Conservation (phyloP, 2,113 vertebrate genomes). For the Rhipidura dahli region DNA sequence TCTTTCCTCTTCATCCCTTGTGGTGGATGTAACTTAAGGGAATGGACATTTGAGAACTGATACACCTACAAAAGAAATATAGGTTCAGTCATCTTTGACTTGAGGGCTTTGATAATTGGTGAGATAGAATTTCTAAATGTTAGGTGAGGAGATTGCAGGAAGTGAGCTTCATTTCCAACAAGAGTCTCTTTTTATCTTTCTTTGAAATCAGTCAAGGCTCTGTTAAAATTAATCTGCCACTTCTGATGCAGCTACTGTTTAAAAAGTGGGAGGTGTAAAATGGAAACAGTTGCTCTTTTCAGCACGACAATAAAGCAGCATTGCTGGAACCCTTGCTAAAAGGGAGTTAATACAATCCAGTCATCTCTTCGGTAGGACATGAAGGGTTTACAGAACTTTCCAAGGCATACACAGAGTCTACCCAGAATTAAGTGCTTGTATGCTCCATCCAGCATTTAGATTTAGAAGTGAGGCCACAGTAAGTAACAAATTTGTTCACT, state of each 20-base stretch:
- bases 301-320: accelerated
- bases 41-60: not conserved
- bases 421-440: not conserved
- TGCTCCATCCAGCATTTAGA: not conserved
- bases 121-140: not conserved
- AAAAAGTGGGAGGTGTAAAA: not conserved
- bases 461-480: not conserved
- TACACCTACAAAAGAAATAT: not conserved
- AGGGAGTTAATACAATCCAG: not conserved
- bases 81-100: not conserved
- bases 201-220: not conserved
- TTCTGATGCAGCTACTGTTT: not conserved
- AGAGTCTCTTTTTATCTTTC: not conserved
- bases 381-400: not conserved
- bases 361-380: not conserved
- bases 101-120: not conserved
- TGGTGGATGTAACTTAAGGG: not conserved
- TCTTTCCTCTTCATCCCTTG: not conserved
- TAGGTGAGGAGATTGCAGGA: not conserved
- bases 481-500: not conserved
- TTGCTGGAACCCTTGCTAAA: not conserved
- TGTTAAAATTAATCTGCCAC: not conserved
- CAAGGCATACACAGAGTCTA: not conserved
- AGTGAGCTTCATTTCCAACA: not conserved
- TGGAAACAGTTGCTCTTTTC: not conserved